Evolutionary conservation across 2,113 vertebrate species (phyloP).

Genomic region (Opisthocomus hoazin): DNA sequence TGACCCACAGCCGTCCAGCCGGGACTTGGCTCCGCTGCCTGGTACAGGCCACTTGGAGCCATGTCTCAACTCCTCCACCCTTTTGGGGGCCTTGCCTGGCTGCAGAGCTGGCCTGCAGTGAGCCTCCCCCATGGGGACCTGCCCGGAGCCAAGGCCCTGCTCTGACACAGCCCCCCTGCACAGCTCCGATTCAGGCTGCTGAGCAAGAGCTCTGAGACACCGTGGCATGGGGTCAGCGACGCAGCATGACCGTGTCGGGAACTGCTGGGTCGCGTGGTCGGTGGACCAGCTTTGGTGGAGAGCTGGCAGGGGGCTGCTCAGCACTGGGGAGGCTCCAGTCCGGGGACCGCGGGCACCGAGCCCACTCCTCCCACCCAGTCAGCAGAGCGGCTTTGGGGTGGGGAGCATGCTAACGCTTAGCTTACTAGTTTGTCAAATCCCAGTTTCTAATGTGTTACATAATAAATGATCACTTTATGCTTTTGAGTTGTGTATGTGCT

Average conservation of each 20-base stretch:
- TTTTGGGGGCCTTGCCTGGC: neutral
- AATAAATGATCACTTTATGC: neutral
- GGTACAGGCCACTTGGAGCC: neutral
- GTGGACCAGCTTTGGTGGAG: neutral
- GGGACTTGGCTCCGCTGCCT: neutral
- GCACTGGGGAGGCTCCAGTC: rapidly evolving
- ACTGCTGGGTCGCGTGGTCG: rapidly evolving
- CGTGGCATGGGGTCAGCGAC: neutral
- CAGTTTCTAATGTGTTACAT: rapidly evolving
- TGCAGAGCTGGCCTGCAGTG: rapidly evolving
- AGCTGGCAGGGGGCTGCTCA: neutral
- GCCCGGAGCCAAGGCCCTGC: neutral
- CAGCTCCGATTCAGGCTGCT: neutral
- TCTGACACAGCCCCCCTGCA: rapidly evolving
- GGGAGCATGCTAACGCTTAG: neutral
- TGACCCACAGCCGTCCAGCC: neutral
- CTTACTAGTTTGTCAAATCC: neutral
- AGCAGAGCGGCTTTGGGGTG: neutral
- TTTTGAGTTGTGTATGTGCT: neutral
- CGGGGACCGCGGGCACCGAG: rapidly evolving
- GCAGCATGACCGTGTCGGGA: rapidly evolving
- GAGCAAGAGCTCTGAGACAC: neutral
- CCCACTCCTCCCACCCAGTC: rapidly evolving
- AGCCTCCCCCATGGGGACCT: no score
- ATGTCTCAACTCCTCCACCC: neutral